phyloP scores from a whole-genome alignment of 2,888 invertebrate genomes.

The Apotomis turbidana region DNA sequence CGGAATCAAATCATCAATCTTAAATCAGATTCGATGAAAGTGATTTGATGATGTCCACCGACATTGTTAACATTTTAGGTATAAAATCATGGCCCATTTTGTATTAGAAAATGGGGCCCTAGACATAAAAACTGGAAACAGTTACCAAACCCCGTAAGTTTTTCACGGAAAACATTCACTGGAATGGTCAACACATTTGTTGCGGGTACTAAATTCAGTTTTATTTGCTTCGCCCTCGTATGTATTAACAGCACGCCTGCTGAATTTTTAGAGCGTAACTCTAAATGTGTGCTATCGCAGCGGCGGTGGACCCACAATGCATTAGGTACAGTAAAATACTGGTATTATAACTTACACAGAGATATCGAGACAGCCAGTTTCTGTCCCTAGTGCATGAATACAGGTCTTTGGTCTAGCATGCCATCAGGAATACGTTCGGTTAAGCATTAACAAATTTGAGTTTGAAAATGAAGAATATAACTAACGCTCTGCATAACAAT shows the following conservation, averaged over 20 bases:
- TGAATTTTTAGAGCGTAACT: slow-evolving; percentile 28
- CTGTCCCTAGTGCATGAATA: slow-evolving; percentile 1
- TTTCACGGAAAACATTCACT: slow-evolving; percentile 20
- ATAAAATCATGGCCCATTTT: no score
- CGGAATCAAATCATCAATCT: no score
- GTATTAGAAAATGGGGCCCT: not conserved
- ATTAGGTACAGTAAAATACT: slow-evolving; percentile 15
- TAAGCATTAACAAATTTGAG: no score
- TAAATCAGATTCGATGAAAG: no score
- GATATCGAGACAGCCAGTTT: not conserved
- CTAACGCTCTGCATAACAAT: no score
- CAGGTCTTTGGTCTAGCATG: no score
- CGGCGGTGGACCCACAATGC: slow-evolving; percentile 27
- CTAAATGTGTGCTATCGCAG: slow-evolving; percentile 10
- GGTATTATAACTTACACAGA: not conserved
- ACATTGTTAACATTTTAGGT: no score
- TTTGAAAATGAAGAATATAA: no score
- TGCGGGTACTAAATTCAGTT: slow-evolving; percentile 27
- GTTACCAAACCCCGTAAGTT: slow-evolving; percentile 4
- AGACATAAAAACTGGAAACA: slow-evolving; percentile 2
- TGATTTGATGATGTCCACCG: no score
- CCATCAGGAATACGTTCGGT: no score
- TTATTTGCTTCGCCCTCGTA: slow-evolving; percentile 23
- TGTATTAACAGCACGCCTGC: slow-evolving; percentile 27
- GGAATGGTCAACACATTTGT: slow-evolving; percentile 35